Percentiles rank a stretch among this genome's conserved stretches.
Conservation (phyloP, 1,140 invertebrate genomes). For the Triops cancriformis region DNA sequence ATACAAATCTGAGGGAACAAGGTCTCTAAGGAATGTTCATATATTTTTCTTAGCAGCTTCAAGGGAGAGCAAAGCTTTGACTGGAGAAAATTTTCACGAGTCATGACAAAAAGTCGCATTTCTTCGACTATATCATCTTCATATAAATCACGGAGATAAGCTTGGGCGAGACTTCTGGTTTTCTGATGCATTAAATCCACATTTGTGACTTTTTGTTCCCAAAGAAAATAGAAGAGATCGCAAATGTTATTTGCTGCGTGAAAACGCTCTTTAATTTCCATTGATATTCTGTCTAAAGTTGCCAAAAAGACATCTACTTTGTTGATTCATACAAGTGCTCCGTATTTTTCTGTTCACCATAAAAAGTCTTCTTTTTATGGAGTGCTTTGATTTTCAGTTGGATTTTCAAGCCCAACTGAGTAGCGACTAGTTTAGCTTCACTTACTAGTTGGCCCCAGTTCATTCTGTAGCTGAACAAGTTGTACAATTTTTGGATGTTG, state of each 20-base stretch:
- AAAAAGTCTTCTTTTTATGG: constrained; percentile 19
- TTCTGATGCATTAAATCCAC: constrained; percentile 3
- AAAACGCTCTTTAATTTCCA: constrained; percentile 22
- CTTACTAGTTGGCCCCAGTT: constrained; percentile 20
- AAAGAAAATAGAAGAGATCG: constrained; percentile 19
- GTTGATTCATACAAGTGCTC: neutral
- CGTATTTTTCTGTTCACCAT: constrained; percentile 2
- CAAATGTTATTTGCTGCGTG: neutral
- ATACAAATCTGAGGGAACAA: too few species aligned
- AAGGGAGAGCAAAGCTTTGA: too few species aligned
- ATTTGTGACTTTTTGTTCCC: constrained; percentile 10
- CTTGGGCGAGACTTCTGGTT: neutral
- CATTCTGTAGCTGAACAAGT: constrained; percentile 21
- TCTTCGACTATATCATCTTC: constrained; percentile 15
- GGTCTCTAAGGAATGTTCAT: too few species aligned
- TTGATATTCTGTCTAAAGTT: neutral
- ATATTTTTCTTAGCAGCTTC: too few species aligned
- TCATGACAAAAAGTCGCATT: constrained; percentile 2
- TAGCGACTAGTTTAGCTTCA: constrained; percentile 22
- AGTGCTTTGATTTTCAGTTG: constrained; percentile 18
- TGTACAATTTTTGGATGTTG: constrained; percentile 27
- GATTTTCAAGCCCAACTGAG: constrained; percentile 17
- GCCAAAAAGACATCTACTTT: constrained; percentile 1
- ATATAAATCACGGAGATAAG: constrained; percentile 12
- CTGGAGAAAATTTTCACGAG: too few species aligned